A percentile compares a stretch with the other conserved stretches of the same genome.
Evolutionary conservation across 2,797 vertebrate species (phyloP).

Genomic region (Brachymystax lenok): DNA sequence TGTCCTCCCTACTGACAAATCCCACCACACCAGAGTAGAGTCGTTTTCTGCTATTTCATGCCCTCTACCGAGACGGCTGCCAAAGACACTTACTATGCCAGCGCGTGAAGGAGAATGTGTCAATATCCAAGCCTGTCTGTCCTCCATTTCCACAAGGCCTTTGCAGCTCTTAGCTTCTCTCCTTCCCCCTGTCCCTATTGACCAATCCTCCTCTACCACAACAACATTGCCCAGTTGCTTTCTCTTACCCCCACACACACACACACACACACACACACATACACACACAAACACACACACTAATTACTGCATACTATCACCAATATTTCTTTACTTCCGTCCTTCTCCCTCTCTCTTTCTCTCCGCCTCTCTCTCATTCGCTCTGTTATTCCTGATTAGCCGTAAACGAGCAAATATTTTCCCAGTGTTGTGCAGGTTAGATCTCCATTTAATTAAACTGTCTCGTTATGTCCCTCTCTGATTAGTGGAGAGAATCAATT

Average conservation of each 20-base stretch:
- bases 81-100: neutral
- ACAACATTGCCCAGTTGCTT: too few species aligned
- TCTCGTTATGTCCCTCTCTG: too few species aligned
- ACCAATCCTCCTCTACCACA: neutral
- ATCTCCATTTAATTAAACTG: slow-evolving; percentile 99
- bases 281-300: neutral
- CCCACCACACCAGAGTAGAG: neutral
- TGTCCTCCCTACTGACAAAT: too few species aligned
- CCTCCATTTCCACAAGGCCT: neutral
- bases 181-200: neutral
- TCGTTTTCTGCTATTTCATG: neutral
- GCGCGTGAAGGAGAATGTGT: neutral
- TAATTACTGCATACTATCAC: neutral
- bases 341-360: neutral
- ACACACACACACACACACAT: too few species aligned
- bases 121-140: neutral
- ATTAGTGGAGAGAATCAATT: too few species aligned
- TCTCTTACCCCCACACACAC: neutral
- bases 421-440: slow-evolving; percentile 98
- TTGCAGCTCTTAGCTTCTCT: neutral
- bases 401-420: slow-evolving; percentile 99
- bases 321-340: neutral
- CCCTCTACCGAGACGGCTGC: neutral
- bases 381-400: slow-evolving; percentile 88
- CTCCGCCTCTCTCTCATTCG: slow-evolving; percentile 28